A percentile compares a stretch with the other conserved stretches of the same genome.
phyloP scores from a whole-genome alignment of 2,888 invertebrate species.

The Tenthredo scrophulariae region DNA sequence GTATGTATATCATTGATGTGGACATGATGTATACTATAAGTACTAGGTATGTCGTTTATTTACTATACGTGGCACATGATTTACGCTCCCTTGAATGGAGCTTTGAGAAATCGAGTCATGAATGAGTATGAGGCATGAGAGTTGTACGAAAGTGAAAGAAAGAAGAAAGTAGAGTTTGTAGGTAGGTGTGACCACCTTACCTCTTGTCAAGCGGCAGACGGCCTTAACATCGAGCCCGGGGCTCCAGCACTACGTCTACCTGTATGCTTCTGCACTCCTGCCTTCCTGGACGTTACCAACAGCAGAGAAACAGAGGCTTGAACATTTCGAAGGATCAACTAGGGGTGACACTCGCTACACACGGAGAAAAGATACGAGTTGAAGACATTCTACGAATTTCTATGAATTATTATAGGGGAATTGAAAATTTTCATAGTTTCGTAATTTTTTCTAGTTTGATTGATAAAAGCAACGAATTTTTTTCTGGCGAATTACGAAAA shows the following conservation, averaged over 20 bases:
- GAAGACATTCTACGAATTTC: background rate
- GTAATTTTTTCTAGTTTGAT: no score
- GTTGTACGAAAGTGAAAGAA: conserved; percentile 53
- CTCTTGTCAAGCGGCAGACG: conserved; percentile 43
- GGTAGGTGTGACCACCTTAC: conserved; percentile 33
- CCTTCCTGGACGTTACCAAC: background rate
- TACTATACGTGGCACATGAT: conserved; percentile 48
- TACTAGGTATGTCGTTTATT: conserved; percentile 46
- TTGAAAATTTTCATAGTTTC: no score
- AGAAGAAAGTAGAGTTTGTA: conserved; percentile 52
- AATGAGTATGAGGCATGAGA: conserved; percentile 52
- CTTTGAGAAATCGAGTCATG: conserved; percentile 52
- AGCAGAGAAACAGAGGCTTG: conserved; percentile 12
- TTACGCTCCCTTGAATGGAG: conserved; percentile 53
- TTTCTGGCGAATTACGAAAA: no score
- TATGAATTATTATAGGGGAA: no score
- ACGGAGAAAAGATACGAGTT: background rate
- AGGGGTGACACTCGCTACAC: background rate
- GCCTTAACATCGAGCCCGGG: conserved; percentile 52
- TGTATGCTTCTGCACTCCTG: background rate
- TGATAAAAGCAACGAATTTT: no score
- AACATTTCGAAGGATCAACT: background rate
- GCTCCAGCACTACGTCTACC: conserved; percentile 42
- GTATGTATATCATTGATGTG: background rate
- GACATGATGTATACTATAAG: conserved; percentile 9